Base-by-base conservation (phyloP, 2,888 invertebrate genomes). In the Trachelus iudaicus region DNA sequence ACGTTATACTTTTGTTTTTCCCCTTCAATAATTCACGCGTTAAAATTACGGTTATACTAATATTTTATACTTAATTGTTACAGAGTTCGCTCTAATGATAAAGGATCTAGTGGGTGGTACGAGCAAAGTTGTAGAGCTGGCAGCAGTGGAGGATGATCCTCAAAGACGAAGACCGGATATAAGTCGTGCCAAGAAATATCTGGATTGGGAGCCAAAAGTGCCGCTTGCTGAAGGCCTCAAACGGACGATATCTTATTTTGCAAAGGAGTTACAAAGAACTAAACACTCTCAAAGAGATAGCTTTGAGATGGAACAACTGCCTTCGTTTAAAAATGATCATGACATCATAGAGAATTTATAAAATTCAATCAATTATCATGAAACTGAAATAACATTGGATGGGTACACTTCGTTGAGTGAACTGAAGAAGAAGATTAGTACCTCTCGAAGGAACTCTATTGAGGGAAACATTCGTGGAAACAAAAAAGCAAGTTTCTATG, bases 141-240 rank as follows among this genome's bases (percentile, higher is more conserved):
- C 96, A 33, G 97, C 98, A 6, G 96, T 98, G 75, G 96, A 97
- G 90, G 99, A 99, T 91, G 99, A 99, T 93, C 99, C 99, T 0
- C 98, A 98, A 90, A 93, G 98, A 81, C 94, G 99, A 74, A 95
- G 96, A 84, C 99, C 99, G 0, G 98, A 99, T 91, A 99, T 99
- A 84, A 94, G 95, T 0, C 93, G 97, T 78, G 99, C 99, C 4
- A 96, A 96, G 87, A 94, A 94, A 79, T 94, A 95, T 87, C 93
- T 99, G 23, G 94, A 96, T 81, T 99, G 99, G 99, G 94, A 96
- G 88, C 99, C 99, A 12, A 97, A 96, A 93, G 97, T 97, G 23
- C 94, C 96, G 3, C 93, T 99, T 85, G 94, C 95, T 91, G 95
- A 95, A 79, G 99, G 99, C 35, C 94, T 99, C 23, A 95, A 96